Evolutionary conservation across 2,113 vertebrate species (phyloP), one percentile per base, ranked within the genome.

Genomic region (Crypturellus undulatus): DNA sequence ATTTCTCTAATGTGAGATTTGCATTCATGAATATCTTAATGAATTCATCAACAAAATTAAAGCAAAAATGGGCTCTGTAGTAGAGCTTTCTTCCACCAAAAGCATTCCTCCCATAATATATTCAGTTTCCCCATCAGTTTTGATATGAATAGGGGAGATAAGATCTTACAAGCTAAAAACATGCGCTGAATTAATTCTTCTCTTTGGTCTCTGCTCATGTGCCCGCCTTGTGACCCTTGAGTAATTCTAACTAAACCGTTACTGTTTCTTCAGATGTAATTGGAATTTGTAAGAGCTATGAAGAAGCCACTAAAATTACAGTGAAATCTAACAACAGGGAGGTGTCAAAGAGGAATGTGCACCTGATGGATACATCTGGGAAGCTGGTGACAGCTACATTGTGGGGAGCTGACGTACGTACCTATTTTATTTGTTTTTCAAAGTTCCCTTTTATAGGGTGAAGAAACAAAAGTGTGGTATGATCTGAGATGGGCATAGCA

Each of bases 371-470:
- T 97, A 98, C 95, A 85, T 99, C 99, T 3, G 99, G 98, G 88
- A 99, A 98, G 91, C 59, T 99, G 96, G 99, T 99, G 96, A 97
- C 98, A 4, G 96, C 98, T 52, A 99, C 99, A 1, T 97, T 99
- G 49, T 99, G 99, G 99, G 99, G 99, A 89, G 98, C 98, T 18
- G 99, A 99, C 87, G 99, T 99, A 96, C 92, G 98, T 97, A 34
- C 77, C 49, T 24, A 24, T 78, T 58, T 85, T 95, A 81, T 90
- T 85, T 90, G 77, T 62, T 80, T 93, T 52, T 72, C 32, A 25
- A 92, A 58, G 75, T 71, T 32, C 42, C 75, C 72, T 71, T 88
- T 76, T 84, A 65, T 34, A 49, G 47, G 56, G 34, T 11, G n/a
- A 84, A 47, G 65, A 67, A 25, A 47, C 9, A 12, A 77, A 28